Percentiles rank a stretch among this genome's conserved stretches.
phyloP scores from a whole-genome alignment of 1,140 invertebrate genomes.

The Heliothis subflexa region DNA sequence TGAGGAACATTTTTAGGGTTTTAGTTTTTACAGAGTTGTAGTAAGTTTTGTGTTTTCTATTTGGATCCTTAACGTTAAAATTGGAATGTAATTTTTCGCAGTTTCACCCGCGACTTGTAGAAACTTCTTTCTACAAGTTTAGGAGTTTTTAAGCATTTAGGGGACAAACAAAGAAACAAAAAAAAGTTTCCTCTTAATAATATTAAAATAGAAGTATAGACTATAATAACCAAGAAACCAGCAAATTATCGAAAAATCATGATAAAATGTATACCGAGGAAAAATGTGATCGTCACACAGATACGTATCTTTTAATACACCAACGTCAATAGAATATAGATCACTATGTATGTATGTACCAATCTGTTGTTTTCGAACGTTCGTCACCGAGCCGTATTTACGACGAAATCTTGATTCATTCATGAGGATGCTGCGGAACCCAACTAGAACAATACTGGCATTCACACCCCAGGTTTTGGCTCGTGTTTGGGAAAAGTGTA shows the following conservation, averaged over 20 bases:
- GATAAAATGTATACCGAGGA: no score
- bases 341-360: not conserved
- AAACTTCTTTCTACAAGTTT: no score
- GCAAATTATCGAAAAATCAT: no score
- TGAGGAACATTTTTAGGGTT: not conserved
- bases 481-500: not conserved
- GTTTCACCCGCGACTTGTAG: no score
- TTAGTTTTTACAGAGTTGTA: not conserved
- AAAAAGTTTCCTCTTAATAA: no score
- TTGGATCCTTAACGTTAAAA: no score
- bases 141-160: no score
- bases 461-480: not conserved
- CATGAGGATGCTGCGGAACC: constrained; percentile 25
- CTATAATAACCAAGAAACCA: no score
- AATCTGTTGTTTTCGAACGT: not conserved
- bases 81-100: no score
- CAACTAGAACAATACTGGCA: not conserved
- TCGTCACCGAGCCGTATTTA: constrained; percentile 3
- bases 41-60: not conserved
- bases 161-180: no score
- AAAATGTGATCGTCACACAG: no score
- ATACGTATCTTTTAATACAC: not conserved
- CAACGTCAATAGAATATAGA: constrained; percentile 14
- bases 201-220: no score
- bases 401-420: constrained; percentile 40